phyloP scores from a whole-genome alignment of 2,113 vertebrate genomes.

The Burhinus bistriatus region DNA sequence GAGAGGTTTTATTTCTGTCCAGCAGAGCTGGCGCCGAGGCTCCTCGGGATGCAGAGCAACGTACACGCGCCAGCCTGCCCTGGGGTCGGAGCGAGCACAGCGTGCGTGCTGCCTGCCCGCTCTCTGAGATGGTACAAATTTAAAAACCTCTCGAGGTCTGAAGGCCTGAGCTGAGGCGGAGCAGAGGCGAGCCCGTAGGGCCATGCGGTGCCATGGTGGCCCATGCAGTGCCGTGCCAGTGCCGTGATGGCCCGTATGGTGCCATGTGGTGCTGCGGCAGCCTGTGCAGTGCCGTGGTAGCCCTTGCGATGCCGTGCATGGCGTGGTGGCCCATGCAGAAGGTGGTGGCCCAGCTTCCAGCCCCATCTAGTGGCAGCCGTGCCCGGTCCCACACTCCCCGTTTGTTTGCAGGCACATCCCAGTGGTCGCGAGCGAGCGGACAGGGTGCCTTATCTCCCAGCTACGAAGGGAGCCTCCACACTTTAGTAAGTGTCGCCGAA shows the following conservation, averaged over 20 bases:
- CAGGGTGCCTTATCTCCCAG: constrained; percentile 90
- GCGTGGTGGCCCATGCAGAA: background rate
- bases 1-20: background rate
- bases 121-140: fast-evolving
- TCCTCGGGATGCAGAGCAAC: background rate
- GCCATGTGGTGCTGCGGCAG: background rate
- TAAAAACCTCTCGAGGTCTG: background rate
- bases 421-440: constrained; percentile 89
- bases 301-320: fast-evolving
- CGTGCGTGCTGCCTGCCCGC: background rate
- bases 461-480: constrained; percentile 90
- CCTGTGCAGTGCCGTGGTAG: background rate
- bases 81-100: fast-evolving
- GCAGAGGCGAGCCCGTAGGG: background rate
- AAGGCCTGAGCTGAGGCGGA: background rate
- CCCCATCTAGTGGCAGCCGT: constrained; percentile 38
- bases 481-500: constrained; percentile 78
- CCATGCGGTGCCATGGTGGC: no score
- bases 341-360: background rate
- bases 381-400: background rate
- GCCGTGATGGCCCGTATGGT: background rate
- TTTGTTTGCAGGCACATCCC: constrained; percentile 79
- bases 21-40: background rate
- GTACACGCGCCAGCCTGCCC: background rate
- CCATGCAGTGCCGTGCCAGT: background rate